Base-by-base conservation (phyloP, 2,888 invertebrate species). In the Habrosyne pyritoides region DNA sequence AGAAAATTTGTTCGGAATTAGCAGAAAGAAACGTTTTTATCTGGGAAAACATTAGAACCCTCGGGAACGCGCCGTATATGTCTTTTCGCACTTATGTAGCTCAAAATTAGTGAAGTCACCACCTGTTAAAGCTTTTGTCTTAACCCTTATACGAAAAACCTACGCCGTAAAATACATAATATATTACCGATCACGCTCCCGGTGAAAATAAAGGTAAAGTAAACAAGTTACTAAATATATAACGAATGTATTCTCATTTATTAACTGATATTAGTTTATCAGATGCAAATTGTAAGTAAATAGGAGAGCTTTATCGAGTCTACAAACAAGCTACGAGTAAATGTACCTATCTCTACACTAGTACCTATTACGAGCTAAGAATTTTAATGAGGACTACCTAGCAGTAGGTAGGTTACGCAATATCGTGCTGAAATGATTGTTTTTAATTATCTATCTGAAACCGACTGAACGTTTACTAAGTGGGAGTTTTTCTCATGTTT, bases 351-450 rank as follows among this genome's bases (percentile, higher is more conserved):
- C 2, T 33, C 33, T n/a, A 33, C 33, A 33, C 33, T 33, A 42
- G 42, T 52, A 50, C 61, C 47, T 53, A 51, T 56, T 52, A 55
- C 52, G 48, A 53, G 53, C 24, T 22, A 47, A 56, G 64, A 61
- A 61, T 64, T 55, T 64, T 60, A 61, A 61, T 60, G 47, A 60
- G 56, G 53, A 56, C 28, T 28, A 51, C 30, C 46, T 60, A 53
- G 52, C 54, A 59, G 50, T 52, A n/a, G n/a, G n/a, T n/a, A n/a
- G n/a, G n/a, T n/a, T n/a, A 52, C 47, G 47, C 33, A 50, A 54
- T 49, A 52, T 54, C 54, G 55, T 53, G 52, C 47, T 47, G 26
- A 33, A 60, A 57, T 33, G 28, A 24, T 46, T 57, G 53, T 55
- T 59, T 30, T 12, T 30, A 30, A 30, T 12, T 30, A 30, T 30